These are phyloP conservation scores for Chionis minor DNA, from an alignment of 2,113 vertebrate species.

Conservation along the genomic window DNA sequence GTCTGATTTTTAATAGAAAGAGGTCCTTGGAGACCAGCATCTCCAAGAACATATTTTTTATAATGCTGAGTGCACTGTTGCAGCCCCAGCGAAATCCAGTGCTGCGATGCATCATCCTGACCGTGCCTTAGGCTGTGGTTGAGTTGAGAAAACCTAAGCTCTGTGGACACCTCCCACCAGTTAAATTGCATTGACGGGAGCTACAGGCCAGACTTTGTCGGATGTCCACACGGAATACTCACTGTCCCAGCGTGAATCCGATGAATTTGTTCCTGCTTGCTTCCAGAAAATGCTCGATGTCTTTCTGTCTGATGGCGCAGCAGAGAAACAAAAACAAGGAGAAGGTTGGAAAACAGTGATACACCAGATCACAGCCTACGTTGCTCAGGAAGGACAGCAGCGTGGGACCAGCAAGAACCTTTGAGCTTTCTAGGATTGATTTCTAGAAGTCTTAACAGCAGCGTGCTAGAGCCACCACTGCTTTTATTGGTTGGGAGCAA, in stretches of 20 bases:
- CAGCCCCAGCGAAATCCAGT: not conserved
- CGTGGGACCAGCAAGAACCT: not conserved
- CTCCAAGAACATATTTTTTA: not conserved
- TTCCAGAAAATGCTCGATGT: slow-evolving; percentile 96
- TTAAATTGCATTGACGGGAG: not conserved
- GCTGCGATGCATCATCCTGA: accelerated
- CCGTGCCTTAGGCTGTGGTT: too few relatives aligned
- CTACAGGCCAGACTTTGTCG: accelerated
- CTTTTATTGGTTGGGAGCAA: accelerated
- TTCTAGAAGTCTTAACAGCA: not conserved
- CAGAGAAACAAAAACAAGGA: not conserved
- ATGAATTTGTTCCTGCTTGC: slow-evolving; percentile 98
- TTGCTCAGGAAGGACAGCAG: not conserved
- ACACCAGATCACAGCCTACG: accelerated
- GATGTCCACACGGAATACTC: slow-evolving; percentile 48
- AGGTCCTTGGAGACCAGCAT: not conserved
- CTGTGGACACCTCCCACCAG: not conserved
- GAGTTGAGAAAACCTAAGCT: not conserved
- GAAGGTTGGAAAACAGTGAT: not conserved
- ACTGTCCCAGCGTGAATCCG: slow-evolving; percentile 95
- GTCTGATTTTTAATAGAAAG: not conserved
- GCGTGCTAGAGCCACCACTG: accelerated
- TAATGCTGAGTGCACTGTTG: accelerated
- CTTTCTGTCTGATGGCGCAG: slow-evolving; percentile 86
- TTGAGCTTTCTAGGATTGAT: not conserved